Percentiles rank a stretch among this genome's conserved stretches.
phyloP scores from a whole-genome alignment of 2,888 invertebrate species.

The Xylocampa areola region DNA sequence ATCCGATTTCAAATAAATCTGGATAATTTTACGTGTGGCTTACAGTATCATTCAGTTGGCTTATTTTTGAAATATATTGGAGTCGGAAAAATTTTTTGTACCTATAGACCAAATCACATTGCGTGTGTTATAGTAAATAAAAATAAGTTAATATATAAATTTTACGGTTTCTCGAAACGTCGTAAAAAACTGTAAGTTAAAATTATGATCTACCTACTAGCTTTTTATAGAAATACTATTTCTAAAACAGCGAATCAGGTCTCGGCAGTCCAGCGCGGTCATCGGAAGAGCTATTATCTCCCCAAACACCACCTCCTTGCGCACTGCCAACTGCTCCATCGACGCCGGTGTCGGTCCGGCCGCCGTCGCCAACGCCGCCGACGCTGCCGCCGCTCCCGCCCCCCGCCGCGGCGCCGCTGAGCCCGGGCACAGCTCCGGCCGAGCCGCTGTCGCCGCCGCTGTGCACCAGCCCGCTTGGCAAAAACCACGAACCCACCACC shows the following conservation, averaged over 20 bases:
- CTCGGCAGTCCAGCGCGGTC: constrained; percentile 83
- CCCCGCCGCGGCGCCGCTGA: constrained; percentile 59
- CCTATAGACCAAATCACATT: too few relatives aligned
- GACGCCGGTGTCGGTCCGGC: constrained; percentile 51
- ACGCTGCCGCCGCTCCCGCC: constrained; percentile 1
- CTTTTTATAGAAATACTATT: background rate
- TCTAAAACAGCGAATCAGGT: constrained; percentile 81
- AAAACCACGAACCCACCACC: constrained; percentile 76
- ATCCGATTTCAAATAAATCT: constrained; percentile 35
- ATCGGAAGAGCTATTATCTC: constrained; percentile 81
- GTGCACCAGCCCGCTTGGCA: constrained; percentile 82
- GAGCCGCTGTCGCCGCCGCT: constrained; percentile 82
- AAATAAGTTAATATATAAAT: too few relatives aligned
- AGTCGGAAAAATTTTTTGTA: background rate
- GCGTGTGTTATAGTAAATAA: too few relatives aligned
- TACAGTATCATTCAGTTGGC: constrained; percentile 30
- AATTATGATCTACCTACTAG: background rate
- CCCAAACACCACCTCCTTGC: constrained; percentile 78
- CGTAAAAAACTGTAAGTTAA: background rate
- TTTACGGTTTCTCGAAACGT: too few relatives aligned
- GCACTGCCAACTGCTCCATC: constrained; percentile 53
- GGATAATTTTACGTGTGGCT: constrained; percentile 39
- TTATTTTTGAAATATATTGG: constrained; percentile 15
- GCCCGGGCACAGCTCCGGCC: constrained; percentile 50
- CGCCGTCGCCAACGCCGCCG: constrained; percentile 49